phyloP scores from a whole-genome alignment of 2,888 invertebrate species.

The Acanthopleura granulata region DNA sequence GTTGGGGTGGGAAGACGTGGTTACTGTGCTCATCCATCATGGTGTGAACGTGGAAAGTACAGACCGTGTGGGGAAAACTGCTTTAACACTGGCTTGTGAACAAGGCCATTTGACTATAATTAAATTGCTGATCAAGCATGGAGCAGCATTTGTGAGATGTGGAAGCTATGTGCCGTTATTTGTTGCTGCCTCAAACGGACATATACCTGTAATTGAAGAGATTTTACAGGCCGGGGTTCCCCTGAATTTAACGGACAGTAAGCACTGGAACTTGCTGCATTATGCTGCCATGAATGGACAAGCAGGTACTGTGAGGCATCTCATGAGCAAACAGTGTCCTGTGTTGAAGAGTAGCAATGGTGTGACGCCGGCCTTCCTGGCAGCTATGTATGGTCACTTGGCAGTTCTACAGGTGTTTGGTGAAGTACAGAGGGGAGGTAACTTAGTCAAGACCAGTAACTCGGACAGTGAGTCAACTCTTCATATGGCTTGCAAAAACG shows the following conservation, averaged over 20 bases:
- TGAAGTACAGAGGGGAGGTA: neutral
- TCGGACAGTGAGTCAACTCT: neutral
- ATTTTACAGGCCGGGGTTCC: neutral
- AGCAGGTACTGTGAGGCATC: neutral
- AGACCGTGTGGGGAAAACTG: neutral
- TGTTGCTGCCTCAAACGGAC: neutral
- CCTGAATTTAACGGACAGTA: neutral
- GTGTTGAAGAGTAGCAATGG: slow-evolving; percentile 6
- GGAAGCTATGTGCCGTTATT: slow-evolving; percentile 4
- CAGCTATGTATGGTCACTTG: neutral
- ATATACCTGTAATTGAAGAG: neutral
- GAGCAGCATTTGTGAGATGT: neutral
- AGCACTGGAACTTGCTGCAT: neutral
- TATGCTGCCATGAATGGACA: slow-evolving; percentile 1
- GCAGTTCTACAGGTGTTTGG: neutral
- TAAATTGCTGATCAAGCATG: neutral
- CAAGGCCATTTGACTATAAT: neutral
- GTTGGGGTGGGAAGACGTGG: neutral
- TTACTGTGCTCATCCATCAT: neutral
- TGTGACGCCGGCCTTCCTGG: neutral
- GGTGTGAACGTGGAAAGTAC: neutral
- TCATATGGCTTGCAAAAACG: neutral
- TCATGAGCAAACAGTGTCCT: neutral
- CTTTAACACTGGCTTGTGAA: neutral
- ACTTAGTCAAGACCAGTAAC: neutral